A percentile compares a stretch with the other conserved stretches of the same genome.
Conservation (phyloP, 2,888 invertebrate genomes). For the Lapara coniferarum region DNA sequence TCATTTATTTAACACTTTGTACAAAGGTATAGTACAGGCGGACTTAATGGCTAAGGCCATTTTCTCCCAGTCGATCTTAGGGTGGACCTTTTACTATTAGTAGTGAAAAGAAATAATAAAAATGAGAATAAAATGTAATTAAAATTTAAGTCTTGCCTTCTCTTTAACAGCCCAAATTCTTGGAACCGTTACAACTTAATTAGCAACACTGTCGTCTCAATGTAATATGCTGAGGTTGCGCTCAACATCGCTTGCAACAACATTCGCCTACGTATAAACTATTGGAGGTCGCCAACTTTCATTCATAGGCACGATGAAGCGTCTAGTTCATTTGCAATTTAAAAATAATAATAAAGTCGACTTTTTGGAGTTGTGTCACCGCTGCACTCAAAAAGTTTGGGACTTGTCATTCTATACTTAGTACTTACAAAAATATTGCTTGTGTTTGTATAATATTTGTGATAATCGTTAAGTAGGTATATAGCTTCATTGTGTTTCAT, state of each 20-base stretch:
- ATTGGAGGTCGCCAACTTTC: constrained; percentile 81
- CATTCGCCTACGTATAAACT: constrained; percentile 68
- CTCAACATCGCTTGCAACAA: constrained; percentile 61
- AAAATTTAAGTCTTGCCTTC: neutral
- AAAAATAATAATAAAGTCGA: constrained; percentile 33
- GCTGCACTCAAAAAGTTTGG: constrained; percentile 28
- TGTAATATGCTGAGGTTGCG: constrained; percentile 20
- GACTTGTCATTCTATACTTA: constrained; percentile 28
- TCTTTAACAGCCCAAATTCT: neutral
- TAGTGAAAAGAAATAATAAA: no score
- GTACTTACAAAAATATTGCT: constrained; percentile 22
- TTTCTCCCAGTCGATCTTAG: no score
- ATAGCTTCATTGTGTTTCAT: constrained; percentile 12
- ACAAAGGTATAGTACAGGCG: no score
- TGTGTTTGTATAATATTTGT: constrained; percentile 13
- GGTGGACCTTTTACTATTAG: no score
- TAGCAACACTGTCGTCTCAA: constrained; percentile 11
- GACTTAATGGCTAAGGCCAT: no score
- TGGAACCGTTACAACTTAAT: neutral
- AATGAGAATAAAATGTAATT: neutral
- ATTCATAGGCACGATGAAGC: constrained; percentile 63
- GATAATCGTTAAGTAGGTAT: constrained; percentile 9
- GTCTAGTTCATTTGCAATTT: constrained; percentile 41
- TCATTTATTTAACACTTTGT: no score
- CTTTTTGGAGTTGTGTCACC: neutral